Conservation (phyloP, 2,888 invertebrate species). For the Scrobipalpa costella region DNA sequence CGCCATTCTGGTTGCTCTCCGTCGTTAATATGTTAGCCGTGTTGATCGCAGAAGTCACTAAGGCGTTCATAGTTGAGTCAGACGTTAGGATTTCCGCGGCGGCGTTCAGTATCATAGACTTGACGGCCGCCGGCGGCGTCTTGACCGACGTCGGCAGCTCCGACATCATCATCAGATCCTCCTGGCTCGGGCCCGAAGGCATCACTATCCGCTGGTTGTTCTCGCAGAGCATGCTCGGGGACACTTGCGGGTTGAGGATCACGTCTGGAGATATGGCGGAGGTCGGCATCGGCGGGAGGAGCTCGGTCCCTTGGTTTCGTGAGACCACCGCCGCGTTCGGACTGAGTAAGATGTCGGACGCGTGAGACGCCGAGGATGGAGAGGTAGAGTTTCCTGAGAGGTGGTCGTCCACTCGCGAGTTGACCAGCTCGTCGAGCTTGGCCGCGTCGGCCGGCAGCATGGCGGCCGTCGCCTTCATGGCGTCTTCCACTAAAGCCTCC, state of each 20-base stretch:
- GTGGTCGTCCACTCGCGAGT: conserved; percentile 67
- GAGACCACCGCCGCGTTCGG: conserved; percentile 58
- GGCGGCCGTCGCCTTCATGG: conserved; percentile 71
- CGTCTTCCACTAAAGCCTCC: conserved; percentile 74
- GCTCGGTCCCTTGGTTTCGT: conserved; percentile 58
- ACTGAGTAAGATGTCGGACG: conserved; percentile 63
- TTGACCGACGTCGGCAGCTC: conserved; percentile 69
- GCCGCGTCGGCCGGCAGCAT: conserved; percentile 69
- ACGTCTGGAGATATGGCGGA: conserved; percentile 78
- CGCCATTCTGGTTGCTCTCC: conserved; percentile 51
- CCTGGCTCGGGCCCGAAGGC: conserved; percentile 49
- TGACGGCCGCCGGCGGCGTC: conserved; percentile 83
- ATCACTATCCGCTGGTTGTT: conserved; percentile 48
- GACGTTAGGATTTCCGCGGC: conserved; percentile 86
- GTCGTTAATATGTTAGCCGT: conserved; percentile 72
- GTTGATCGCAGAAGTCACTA: conserved; percentile 79
- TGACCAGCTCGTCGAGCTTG: conserved; percentile 82
- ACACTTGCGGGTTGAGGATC: conserved; percentile 82
- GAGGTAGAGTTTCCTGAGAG: conserved; percentile 59
- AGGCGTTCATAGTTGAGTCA: conserved; percentile 79
- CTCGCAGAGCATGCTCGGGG: conserved; percentile 80
- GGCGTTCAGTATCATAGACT: conserved; percentile 88
- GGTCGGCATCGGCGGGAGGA: conserved; percentile 52
- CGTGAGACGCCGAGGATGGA: conserved; percentile 60
- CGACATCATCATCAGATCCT: conserved; percentile 67